These are phyloP conservation scores for Chrysolina americana DNA, from an alignment of 2,888 invertebrate genomes.

Conservation along the genomic window DNA sequence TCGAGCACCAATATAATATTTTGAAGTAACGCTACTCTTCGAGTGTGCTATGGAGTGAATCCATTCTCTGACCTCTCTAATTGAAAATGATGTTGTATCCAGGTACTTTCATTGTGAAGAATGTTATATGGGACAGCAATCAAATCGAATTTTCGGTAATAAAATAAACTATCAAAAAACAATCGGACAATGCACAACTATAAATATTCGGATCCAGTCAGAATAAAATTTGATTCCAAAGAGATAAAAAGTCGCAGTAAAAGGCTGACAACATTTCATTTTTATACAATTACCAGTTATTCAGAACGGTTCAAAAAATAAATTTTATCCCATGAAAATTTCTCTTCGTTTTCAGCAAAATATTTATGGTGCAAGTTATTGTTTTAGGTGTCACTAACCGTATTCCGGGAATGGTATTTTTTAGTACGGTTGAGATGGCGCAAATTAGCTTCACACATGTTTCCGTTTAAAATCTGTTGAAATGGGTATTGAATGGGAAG, in stretches of 20 bases:
- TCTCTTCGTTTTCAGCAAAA: neutral
- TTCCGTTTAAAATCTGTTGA: too few relatives aligned
- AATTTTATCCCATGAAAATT: constrained; percentile 34
- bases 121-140: neutral
- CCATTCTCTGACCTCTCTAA: too few relatives aligned
- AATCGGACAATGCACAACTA: constrained; percentile 27
- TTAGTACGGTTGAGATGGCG: too few relatives aligned
- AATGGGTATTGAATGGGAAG: too few relatives aligned
- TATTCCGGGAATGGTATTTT: neutral
- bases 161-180: constrained; percentile 29
- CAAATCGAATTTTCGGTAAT: constrained; percentile 25
- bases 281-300: constrained; percentile 40
- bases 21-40: neutral
- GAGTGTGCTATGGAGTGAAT: neutral
- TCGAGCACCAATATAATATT: neutral
- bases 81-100: too few relatives aligned
- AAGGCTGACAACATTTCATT: constrained; percentile 40
- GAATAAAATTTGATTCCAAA: constrained; percentile 43
- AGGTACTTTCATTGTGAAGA: too few relatives aligned
- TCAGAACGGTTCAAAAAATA: constrained; percentile 39
- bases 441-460: too few relatives aligned
- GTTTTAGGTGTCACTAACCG: neutral
- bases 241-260: constrained; percentile 40
- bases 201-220: constrained; percentile 38
- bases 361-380: neutral